phyloP scores from a whole-genome alignment of 2,113 vertebrate species.

The Zosterops hypoxanthus region DNA sequence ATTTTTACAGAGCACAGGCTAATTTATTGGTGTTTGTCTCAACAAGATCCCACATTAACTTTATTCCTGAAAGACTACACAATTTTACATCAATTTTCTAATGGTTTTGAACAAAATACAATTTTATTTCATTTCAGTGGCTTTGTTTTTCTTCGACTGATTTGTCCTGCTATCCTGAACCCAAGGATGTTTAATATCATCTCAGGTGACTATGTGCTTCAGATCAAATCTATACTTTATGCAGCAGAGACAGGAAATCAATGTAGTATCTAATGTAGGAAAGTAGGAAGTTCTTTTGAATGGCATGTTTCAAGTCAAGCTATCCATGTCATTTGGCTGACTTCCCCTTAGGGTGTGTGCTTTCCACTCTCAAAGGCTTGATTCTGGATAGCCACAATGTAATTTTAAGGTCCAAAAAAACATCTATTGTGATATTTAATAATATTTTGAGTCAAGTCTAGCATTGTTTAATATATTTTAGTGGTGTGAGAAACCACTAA shows the following conservation, averaged over 20 bases:
- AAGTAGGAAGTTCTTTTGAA: background rate
- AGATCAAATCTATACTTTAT: background rate
- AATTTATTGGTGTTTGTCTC: background rate
- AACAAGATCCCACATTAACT: background rate
- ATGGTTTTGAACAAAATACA: background rate
- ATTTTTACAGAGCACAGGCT: background rate
- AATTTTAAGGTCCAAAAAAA: background rate
- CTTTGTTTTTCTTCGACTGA: conserved; percentile 97
- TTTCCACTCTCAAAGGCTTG: background rate
- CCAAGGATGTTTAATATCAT: conserved; percentile 99
- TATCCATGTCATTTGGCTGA: background rate
- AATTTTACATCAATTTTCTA: background rate
- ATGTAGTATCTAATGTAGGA: background rate
- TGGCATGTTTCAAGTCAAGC: background rate
- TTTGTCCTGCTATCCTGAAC: conserved; percentile 97
- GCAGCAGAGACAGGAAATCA: background rate
- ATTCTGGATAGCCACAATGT: background rate
- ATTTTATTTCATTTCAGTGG: conserved; percentile 80
- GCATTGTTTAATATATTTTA: background rate
- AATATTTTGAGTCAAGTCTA: background rate
- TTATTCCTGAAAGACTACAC: background rate
- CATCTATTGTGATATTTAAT: background rate
- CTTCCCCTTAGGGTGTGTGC: background rate
- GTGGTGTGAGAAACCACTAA: background rate
- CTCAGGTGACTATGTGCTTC: conserved; percentile 81